phyloP scores from a whole-genome alignment of 2,113 vertebrate species.

The Ochotona curzoniae region DNA sequence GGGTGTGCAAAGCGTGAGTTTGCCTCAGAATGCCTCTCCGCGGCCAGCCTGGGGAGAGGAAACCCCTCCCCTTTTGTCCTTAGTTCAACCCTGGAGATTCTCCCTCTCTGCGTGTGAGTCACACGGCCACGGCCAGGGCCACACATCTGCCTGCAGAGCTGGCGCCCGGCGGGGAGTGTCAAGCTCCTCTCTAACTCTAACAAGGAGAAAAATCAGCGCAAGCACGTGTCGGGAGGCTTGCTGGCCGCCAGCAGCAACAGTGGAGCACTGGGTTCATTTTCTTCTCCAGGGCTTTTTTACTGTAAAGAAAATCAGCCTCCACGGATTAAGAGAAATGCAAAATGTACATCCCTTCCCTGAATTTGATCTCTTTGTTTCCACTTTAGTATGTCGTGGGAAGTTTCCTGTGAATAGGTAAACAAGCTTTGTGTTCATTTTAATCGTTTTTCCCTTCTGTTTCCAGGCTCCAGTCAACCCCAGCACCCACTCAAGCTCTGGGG shows the following conservation, averaged over 20 bases:
- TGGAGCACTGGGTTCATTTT: constrained; percentile 48
- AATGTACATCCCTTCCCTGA: constrained; percentile 27
- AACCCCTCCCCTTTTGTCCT: constrained; percentile 73
- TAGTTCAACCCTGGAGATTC: constrained; percentile 70
- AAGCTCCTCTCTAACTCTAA: constrained; percentile 65
- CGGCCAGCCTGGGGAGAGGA: neutral
- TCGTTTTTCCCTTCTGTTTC: constrained; percentile 59
- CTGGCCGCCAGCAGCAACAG: constrained; percentile 52
- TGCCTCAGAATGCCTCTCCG: neutral
- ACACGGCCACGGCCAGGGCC: constrained; percentile 38
- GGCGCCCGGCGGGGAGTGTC: constrained; percentile 55
- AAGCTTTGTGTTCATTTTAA: constrained; percentile 71
- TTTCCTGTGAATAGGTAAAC: constrained; percentile 67
- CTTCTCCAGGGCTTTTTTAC: constrained; percentile 54
- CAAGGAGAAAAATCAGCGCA: constrained; percentile 52
- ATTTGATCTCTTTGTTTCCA: constrained; percentile 69
- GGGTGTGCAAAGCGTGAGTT: neutral
- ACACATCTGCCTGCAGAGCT: constrained; percentile 48
- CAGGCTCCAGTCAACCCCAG: neutral
- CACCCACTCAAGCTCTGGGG: neutral
- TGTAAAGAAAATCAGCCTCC: constrained; percentile 45
- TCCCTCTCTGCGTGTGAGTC: constrained; percentile 52
- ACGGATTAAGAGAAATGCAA: constrained; percentile 54
- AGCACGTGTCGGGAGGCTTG: constrained; percentile 62
- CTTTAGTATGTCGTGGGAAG: constrained; percentile 50